Percentiles rank a stretch among this genome's conserved stretches.
Evolutionary conservation across 1,140 invertebrate species (phyloP).

Genomic region (Rhopalosiphum padi): DNA sequence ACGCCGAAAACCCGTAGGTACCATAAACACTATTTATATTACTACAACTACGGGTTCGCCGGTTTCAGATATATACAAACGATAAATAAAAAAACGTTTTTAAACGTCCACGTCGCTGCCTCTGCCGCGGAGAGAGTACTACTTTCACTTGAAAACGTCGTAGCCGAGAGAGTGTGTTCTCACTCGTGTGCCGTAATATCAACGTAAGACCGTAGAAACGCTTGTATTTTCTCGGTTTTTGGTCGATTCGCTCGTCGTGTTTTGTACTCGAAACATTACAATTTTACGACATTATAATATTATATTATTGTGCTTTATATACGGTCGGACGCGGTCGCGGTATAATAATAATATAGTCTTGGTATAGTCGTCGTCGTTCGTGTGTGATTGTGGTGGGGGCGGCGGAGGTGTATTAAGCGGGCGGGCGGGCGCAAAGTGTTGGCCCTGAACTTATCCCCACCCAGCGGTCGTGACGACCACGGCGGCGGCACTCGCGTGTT

Average conservation of each 20-base stretch:
- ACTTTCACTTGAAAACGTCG: slow-evolving; percentile 51
- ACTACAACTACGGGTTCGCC: background rate
- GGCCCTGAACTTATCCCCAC: slow-evolving; percentile 58
- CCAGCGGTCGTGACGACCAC: slow-evolving; percentile 39
- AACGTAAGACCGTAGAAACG: slow-evolving; percentile 8
- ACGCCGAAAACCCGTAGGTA: background rate
- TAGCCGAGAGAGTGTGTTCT: background rate
- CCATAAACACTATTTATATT: background rate
- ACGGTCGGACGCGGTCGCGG: background rate
- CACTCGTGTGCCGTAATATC: background rate
- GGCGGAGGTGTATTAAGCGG: slow-evolving; percentile 7
- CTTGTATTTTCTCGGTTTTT: slow-evolving; percentile 25
- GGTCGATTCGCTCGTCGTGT: background rate
- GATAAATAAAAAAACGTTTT: slow-evolving; percentile 6
- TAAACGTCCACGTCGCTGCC: background rate
- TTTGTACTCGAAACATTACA: background rate
- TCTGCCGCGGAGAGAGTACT: slow-evolving; percentile 48
- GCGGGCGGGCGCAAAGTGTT: slow-evolving; percentile 46
- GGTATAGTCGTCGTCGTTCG: background rate
- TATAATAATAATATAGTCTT: background rate
- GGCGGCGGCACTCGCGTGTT: slow-evolving; percentile 39
- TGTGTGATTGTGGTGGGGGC: background rate
- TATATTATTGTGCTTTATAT: background rate
- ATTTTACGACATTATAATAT: background rate
- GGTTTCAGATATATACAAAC: background rate